A percentile compares a stretch with the other conserved stretches of the same genome.
These are phyloP conservation scores for Camelus dromedarius DNA, from an alignment of 2,113 vertebrate genomes.

Conservation along the genomic window DNA sequence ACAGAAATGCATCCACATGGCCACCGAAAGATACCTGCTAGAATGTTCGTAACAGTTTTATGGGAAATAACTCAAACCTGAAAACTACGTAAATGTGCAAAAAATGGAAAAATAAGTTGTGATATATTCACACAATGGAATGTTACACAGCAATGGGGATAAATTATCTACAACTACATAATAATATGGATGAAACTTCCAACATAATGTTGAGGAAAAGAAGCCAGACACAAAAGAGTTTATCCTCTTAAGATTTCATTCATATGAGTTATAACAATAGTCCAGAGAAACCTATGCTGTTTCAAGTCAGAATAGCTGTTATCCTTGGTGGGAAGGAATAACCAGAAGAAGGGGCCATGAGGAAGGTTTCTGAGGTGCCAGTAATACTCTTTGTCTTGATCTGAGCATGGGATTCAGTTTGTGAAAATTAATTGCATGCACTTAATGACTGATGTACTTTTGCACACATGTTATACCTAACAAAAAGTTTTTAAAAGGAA, in stretches of 20 bases:
- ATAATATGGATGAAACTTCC: not conserved
- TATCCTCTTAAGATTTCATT: not conserved
- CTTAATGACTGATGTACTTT: not conserved
- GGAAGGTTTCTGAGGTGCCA: not conserved
- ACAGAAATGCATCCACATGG: not conserved
- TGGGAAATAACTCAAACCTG: not conserved
- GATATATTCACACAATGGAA: not conserved
- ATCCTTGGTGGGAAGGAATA: not conserved
- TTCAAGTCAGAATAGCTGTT: not conserved
- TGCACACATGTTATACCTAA: not conserved
- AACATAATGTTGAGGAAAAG: not conserved
- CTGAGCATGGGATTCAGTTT: not conserved
- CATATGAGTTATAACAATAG: not conserved
- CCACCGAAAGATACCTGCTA: not conserved
- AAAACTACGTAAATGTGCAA: not conserved
- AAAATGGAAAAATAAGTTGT: not conserved
- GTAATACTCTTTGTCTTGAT: not conserved
- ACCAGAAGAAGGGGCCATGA: not conserved
- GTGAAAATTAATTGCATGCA: not conserved
- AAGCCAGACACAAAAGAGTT: not conserved
- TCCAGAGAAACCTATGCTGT: not conserved
- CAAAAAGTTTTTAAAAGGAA: conserved; percentile 41
- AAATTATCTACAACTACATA: not conserved
- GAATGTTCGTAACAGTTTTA: not conserved
- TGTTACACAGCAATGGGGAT: not conserved